phyloP scores from a whole-genome alignment of 2,797 vertebrate species.

The Peromyscus attwateri region DNA sequence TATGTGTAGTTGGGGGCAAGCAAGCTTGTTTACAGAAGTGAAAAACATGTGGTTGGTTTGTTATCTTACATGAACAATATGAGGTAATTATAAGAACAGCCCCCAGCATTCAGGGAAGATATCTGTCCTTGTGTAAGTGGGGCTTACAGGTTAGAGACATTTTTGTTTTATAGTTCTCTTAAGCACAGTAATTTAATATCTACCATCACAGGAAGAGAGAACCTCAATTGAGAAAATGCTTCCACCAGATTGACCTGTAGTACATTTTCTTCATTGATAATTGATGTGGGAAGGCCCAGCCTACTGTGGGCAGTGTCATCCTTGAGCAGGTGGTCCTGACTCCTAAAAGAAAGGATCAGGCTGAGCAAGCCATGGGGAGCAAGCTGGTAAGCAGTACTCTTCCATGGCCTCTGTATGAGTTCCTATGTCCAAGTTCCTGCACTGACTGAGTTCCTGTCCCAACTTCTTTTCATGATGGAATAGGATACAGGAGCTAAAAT shows the following conservation, averaged over 20 bases:
- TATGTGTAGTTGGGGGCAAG: neutral
- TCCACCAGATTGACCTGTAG: neutral
- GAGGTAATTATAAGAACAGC: neutral
- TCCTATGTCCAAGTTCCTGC: neutral
- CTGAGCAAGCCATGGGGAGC: neutral
- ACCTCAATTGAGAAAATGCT: neutral
- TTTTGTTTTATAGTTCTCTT: neutral
- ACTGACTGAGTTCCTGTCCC: neutral
- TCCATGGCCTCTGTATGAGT: neutral
- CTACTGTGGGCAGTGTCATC: neutral
- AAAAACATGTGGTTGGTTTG: neutral
- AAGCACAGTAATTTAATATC: neutral
- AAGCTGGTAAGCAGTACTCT: neutral
- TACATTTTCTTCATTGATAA: neutral
- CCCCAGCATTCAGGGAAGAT: neutral
- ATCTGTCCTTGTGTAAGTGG: neutral
- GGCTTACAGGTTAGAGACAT: too few relatives aligned
- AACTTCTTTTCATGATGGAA: neutral
- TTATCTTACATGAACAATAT: neutral
- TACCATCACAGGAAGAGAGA: neutral
- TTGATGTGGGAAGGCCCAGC: neutral
- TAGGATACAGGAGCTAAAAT: neutral
- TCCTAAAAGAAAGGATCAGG: neutral
- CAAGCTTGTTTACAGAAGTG: neutral
- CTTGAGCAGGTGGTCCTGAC: neutral